Conservation (phyloP, 2,797 vertebrate species). For the Poeciliopsis presidionis region DNA sequence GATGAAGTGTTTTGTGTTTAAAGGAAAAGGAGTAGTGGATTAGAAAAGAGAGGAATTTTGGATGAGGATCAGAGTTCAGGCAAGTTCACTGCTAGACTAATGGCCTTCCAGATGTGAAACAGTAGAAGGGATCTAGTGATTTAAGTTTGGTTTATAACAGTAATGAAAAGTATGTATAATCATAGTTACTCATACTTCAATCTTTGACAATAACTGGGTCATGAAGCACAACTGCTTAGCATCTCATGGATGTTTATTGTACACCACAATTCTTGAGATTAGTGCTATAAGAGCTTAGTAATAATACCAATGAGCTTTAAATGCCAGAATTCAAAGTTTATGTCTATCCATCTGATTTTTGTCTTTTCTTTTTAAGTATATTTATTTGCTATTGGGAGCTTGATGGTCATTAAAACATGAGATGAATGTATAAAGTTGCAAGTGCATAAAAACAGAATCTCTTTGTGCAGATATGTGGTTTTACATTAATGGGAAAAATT, state of each 20-base stretch:
- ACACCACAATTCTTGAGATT: background rate
- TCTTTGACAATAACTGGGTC: background rate
- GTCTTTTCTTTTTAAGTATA: background rate
- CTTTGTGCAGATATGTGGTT: background rate
- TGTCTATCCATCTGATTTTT: background rate
- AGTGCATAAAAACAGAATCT: background rate
- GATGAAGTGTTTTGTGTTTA: background rate
- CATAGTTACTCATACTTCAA: background rate
- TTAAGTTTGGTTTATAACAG: background rate
- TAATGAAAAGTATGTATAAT: background rate
- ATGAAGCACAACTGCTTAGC: background rate
- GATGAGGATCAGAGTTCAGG: background rate
- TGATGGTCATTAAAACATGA: background rate
- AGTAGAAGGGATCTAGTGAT: background rate
- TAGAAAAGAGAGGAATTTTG: slow-evolving; percentile 1
- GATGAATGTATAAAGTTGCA: background rate
- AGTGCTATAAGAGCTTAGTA: background rate
- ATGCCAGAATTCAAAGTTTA: background rate
- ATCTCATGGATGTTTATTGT: background rate
- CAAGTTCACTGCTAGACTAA: background rate
- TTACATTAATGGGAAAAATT: background rate
- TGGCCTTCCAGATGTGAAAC: background rate
- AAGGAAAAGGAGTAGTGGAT: background rate
- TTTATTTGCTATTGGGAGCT: background rate
- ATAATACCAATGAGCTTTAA: background rate